Evolutionary conservation across 2,113 vertebrate genomes (phyloP), one percentile per base, ranked within the genome.

Genomic region (Engystomops pustulosus): DNA sequence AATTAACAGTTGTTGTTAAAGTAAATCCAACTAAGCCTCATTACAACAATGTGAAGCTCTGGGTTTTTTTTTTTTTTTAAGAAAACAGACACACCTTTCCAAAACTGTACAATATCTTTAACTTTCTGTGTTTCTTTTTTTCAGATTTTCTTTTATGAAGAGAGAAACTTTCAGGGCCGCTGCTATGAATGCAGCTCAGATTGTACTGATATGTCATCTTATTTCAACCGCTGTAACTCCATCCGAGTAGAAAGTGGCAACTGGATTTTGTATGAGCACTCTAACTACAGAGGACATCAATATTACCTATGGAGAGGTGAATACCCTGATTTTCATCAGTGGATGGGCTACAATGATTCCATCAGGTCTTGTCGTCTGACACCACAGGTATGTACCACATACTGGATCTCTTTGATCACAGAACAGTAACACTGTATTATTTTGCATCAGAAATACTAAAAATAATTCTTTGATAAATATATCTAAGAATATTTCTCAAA

Each of bases 261-360:
- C 38, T 72, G 69, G 69, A 72, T 72, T 17, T 41, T 72, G 7
- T 72, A 72, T 72, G 69, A 72, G 11, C 38, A 72, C 92, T 91
- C 80, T 6, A 94, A 89, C 88, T 94, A 92, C 86, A 88, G 91
- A 84, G 93, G 93, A 30, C 72, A 86, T 79, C 90, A 93, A 89
- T 94, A 93, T 90, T 95, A 95, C 85, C 88, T 95, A 85, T 0
- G 90, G 93, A 2, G 91, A 95, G 88, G 89, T 90, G 89, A 88
- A 32, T 83, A 83, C 15, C 69, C 80, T 58, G 69, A 83, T 7
- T 83, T 83, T 11, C 53, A 83, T 4, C n/a, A 72, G 10, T 83
- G 80, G 80, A 74, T 75, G 70, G 80, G 80, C 12, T 83, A 45
- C 53, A 83, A 83, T 83, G 70, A 75, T 14, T 84, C 85, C 0